Evolutionary conservation across 2,888 invertebrate genomes (phyloP), one percentile per base, ranked within the genome.

Genomic region (Pterostichus madidus): DNA sequence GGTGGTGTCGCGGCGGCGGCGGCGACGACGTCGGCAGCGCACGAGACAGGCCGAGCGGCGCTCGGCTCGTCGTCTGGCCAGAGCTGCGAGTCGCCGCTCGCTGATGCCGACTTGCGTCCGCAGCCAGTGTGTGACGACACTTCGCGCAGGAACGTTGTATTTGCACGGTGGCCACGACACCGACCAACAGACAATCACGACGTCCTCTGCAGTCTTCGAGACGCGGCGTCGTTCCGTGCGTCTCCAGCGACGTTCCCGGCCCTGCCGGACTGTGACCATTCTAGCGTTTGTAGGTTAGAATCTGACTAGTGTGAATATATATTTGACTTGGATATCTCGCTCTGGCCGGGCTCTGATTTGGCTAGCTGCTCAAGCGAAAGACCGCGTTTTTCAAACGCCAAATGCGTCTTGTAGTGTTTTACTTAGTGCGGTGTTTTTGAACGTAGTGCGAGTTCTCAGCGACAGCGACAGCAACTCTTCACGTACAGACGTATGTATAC

Each of bases 111-210:
- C 86, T 85, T 84, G 85, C 85, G 86, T 85, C 86, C 86, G 83
- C 53, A 31, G 75, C 88, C 89, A 89, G 89, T 89, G 87, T 87
- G 87, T 88, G 88, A 87, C 88, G 88, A 88, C 87, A 86, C 86
- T 86, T 85, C 85, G 86, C 84, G 77, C 80, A 84, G 84, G 83
- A 77, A 83, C 85, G 86, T 86, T 83, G 59, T 61, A 83, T 83
- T 52, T 46, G 24, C 84, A 84, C 82, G 56, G 13, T 15, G 31
- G 13, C 73, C 13, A 44, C 75, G 8, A 39, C 49, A 59, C 73
- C 64, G 59, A 73, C 61, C 83, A 84, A 79, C 83, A 83, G 24
- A 11, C 6, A 13, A 10, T n/a, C 52, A 32, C 31, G 49, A 75
- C 31, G 10, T 49, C 13, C n/a, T 24, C 59, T 59, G 59, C 17